Conservation (phyloP, 2,888 invertebrate species). For the Embidobia sp. region DNA sequence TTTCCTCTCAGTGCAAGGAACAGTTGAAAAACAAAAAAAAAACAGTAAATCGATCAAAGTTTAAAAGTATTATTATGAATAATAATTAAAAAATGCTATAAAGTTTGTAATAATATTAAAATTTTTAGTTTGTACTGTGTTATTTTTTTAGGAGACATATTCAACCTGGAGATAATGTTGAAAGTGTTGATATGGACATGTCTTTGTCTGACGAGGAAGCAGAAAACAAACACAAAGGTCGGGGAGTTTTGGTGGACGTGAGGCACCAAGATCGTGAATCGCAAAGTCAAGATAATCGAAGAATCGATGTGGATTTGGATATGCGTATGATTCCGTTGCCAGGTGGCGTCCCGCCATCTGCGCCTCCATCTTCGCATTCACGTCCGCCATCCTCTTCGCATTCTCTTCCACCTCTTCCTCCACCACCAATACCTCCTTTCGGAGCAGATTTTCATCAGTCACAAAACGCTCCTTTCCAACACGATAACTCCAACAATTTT, state of each 20-base stretch:
- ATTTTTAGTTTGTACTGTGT: too few relatives aligned
- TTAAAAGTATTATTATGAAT: too few relatives aligned
- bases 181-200: conserved; percentile 93
- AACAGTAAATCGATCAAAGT: too few relatives aligned
- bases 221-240: conserved; percentile 76
- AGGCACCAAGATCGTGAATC: conserved; percentile 77
- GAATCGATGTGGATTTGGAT: conserved; percentile 79
- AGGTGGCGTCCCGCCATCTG: conserved; percentile 55
- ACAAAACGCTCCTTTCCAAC: conserved; percentile 62
- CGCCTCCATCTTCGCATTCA: conserved; percentile 52
- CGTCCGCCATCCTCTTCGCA: too few relatives aligned
- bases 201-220: conserved; percentile 91
- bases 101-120: too few relatives aligned
- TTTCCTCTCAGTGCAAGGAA: too few relatives aligned
- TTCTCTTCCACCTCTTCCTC: conserved; percentile 74
- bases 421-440: conserved; percentile 71
- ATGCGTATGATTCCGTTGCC: conserved; percentile 79
- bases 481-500: conserved; percentile 68
- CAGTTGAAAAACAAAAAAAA: too few relatives aligned
- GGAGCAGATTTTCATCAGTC: conserved; percentile 67
- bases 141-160: conserved; percentile 69
- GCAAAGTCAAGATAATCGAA: conserved; percentile 73
- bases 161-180: conserved; percentile 86
- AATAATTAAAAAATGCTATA: too few relatives aligned
- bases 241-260: conserved; percentile 75